These are phyloP conservation scores for Ectemnius continuus DNA, from an alignment of 2,888 invertebrate genomes.

Conservation along the genomic window DNA sequence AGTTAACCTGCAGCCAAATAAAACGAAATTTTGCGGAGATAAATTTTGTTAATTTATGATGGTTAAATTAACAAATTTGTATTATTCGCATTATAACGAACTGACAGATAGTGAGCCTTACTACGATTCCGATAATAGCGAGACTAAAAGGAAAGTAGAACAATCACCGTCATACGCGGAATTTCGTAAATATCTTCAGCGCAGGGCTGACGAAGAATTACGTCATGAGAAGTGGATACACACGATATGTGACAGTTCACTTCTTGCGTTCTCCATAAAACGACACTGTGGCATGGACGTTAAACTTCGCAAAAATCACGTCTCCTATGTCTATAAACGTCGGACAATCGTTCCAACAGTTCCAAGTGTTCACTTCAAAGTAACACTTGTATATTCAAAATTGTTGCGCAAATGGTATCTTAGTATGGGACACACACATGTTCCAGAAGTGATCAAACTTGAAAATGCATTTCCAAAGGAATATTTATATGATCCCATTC, in stretches of 20 bases:
- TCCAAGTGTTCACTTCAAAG: constrained; percentile 34
- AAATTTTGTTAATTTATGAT: too few relatives aligned
- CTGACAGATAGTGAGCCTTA: constrained; percentile 13
- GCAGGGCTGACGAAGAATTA: constrained; percentile 14
- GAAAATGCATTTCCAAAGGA: not conserved
- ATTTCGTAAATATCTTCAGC: constrained; percentile 16
- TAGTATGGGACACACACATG: constrained; percentile 32
- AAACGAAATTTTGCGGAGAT: too few relatives aligned
- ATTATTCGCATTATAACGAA: constrained; percentile 25
- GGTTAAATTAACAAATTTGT: constrained; percentile 21
- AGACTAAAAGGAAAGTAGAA: not conserved
- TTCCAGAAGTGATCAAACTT: constrained; percentile 38
- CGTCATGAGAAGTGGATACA: not conserved
- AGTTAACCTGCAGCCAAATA: too few relatives aligned
- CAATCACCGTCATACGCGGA: constrained; percentile 17
- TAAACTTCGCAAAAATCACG: constrained; percentile 6
- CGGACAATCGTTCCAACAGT: not conserved
- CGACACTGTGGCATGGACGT: constrained; percentile 38
- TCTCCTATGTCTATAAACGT: constrained; percentile 37
- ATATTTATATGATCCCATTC: constrained; percentile 30
- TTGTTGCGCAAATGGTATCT: constrained; percentile 48
- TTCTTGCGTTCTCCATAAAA: constrained; percentile 9
- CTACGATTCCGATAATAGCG: constrained; percentile 34
- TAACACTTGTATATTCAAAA: constrained; percentile 34
- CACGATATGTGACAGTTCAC: constrained; percentile 28